A percentile compares a stretch with the other conserved stretches of the same genome.
Evolutionary conservation across 2,888 invertebrate species (phyloP).

Genomic region (Caenorhabditis zanzibari): DNA sequence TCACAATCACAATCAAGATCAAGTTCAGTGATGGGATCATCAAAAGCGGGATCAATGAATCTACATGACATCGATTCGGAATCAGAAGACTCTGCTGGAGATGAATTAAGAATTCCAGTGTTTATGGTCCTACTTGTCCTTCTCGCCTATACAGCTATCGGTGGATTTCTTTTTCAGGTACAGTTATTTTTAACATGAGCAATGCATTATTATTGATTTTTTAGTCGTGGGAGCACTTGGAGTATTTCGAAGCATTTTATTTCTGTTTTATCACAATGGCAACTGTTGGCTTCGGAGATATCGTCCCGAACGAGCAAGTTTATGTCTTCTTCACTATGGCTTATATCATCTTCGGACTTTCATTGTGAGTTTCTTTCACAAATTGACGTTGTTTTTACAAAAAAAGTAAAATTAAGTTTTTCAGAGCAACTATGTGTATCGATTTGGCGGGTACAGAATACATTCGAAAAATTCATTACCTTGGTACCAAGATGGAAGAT

Average conservation of each 20-base stretch:
- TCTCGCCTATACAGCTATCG: constrained; percentile 82
- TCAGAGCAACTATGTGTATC: constrained; percentile 83
- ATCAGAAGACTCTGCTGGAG: constrained; percentile 71
- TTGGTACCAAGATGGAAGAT: constrained; percentile 83
- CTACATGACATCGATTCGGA: constrained; percentile 80
- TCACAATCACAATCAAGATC: constrained; percentile 75
- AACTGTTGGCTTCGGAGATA: constrained; percentile 83
- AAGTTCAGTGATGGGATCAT: constrained; percentile 72
- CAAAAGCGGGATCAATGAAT: constrained; percentile 77
- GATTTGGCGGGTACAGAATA: constrained; percentile 83
- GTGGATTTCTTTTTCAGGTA: constrained; percentile 81
- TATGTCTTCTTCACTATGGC: constrained; percentile 83
- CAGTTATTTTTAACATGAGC: no score
- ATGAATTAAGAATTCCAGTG: constrained; percentile 80
- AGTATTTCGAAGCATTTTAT: constrained; percentile 83
- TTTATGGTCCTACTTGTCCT: constrained; percentile 83
- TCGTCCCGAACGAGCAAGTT: constrained; percentile 82
- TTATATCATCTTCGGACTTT: constrained; percentile 83
- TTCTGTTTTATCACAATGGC: constrained; percentile 84
- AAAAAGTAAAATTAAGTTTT: constrained; percentile 9
- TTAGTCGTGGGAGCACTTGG: constrained; percentile 80
- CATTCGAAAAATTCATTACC: constrained; percentile 82
- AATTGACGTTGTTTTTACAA: not conserved
- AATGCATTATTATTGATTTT: no score
- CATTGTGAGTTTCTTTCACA: constrained; percentile 75